Conservation (phyloP, 2,888 invertebrate genomes). For the Epistrophella euchroma region DNA sequence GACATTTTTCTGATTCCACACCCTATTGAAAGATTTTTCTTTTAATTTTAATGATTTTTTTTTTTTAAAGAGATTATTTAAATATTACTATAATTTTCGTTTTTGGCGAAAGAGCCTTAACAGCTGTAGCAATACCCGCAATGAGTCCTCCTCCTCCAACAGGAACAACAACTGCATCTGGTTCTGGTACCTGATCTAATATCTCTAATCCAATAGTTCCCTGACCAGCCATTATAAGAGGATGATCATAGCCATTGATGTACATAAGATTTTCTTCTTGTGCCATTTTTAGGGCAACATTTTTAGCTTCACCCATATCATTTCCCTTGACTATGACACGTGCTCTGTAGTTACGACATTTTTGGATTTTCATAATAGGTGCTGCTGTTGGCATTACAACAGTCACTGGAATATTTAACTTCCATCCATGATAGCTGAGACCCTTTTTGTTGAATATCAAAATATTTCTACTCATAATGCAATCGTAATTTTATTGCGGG, state of each 20-base stretch:
- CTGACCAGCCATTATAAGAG: slow-evolving; percentile 97
- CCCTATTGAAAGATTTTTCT: slow-evolving; percentile 85
- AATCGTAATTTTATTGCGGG: neutral
- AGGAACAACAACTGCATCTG: slow-evolving; percentile 95
- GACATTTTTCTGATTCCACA: slow-evolving; percentile 95
- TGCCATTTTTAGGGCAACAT: slow-evolving; percentile 90
- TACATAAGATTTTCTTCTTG: slow-evolving; percentile 90
- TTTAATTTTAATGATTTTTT: neutral
- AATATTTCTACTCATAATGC: neutral
- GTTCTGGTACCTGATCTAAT: slow-evolving; percentile 93
- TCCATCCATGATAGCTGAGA: slow-evolving; percentile 91
- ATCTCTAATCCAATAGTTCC: slow-evolving; percentile 97
- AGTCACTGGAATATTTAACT: slow-evolving; percentile 89
- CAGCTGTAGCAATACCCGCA: slow-evolving; percentile 94
- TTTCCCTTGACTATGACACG: slow-evolving; percentile 90
- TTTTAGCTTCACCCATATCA: slow-evolving; percentile 94
- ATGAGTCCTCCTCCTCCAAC: slow-evolving; percentile 96
- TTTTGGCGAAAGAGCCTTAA: slow-evolving; percentile 93
- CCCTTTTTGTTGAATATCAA: slow-evolving; percentile 78
- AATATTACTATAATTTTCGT: slow-evolving; percentile 91
- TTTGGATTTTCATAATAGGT: slow-evolving; percentile 97
- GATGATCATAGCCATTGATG: slow-evolving; percentile 98
- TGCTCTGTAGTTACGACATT: slow-evolving; percentile 93
- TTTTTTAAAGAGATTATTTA: neutral
- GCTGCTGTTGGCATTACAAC: slow-evolving; percentile 98